Evolutionary conservation across 2,888 invertebrate species (phyloP).

Genomic region (Amiota mariae): DNA sequence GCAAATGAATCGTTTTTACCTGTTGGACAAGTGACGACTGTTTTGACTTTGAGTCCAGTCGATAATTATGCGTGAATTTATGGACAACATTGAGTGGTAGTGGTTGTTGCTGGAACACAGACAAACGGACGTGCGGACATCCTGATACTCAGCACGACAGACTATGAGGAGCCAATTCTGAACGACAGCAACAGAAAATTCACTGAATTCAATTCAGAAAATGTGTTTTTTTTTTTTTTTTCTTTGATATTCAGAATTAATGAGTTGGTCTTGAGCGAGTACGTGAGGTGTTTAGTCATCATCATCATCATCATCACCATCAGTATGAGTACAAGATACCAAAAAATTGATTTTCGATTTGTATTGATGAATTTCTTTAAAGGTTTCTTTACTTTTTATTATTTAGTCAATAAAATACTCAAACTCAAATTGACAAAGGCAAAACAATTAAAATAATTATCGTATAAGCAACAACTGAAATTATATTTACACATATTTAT

Average conservation of each 20-base stretch:
- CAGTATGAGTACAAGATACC: too few species aligned
- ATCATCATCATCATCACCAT: background rate
- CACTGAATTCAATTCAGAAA: too few species aligned
- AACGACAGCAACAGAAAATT: too few species aligned
- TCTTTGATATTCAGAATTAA: constrained; percentile 34
- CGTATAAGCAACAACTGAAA: constrained; percentile 6
- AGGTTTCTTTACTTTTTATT: too few species aligned
- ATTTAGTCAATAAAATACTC: background rate
- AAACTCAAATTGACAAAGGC: constrained; percentile 11
- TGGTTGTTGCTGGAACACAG: constrained; percentile 12
- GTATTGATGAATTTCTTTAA: too few species aligned
- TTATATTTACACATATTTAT: background rate
- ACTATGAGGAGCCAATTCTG: constrained; percentile 33
- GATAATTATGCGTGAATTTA: constrained; percentile 56
- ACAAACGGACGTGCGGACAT: background rate
- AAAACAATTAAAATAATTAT: constrained; percentile 22
- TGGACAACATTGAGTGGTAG: constrained; percentile 43
- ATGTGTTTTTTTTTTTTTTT: too few species aligned
- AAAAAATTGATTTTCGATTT: too few species aligned
- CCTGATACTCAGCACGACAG: background rate
- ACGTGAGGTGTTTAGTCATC: constrained; percentile 28
- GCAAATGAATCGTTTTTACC: too few species aligned
- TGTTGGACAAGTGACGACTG: background rate
- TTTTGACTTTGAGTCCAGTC: background rate
- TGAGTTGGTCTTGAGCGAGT: background rate